A percentile compares a stretch with the other conserved stretches of the same genome.
phyloP scores from a whole-genome alignment of 2,797 vertebrate species.

The Diceros bicornis region DNA sequence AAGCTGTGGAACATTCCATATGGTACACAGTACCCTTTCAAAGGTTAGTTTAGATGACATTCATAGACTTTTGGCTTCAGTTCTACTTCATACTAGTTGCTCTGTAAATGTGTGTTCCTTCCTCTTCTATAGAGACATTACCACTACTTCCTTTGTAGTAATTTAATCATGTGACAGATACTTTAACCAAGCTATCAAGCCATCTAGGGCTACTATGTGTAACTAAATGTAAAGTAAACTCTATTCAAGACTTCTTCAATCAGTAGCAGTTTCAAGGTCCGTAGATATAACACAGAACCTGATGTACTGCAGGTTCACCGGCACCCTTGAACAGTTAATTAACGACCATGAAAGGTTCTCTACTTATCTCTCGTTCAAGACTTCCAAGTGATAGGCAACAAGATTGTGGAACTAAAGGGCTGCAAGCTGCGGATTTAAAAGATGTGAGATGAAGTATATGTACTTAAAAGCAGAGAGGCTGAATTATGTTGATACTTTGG shows the following conservation, averaged over 20 bases:
- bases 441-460: not conserved
- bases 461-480: not conserved
- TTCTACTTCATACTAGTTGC: not conserved
- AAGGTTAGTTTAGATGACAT: not conserved
- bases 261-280: not conserved
- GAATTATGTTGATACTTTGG: not conserved
- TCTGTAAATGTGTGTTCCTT: not conserved
- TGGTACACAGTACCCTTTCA: not conserved
- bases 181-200: not conserved
- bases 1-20: too few species aligned
- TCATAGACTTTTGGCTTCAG: not conserved
- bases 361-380: not conserved
- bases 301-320: not conserved
- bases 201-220: not conserved
- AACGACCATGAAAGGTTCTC: not conserved
- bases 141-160: not conserved
- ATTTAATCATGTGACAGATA: not conserved
- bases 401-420: not conserved
- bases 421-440: not conserved
- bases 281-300: not conserved
- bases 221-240: not conserved
- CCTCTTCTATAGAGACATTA: not conserved
- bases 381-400: not conserved
- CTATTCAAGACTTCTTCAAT: not conserved
- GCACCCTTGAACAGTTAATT: not conserved